Evolutionary conservation across 2,797 vertebrate genomes (phyloP).

Genomic region (Epinephelus malabaricus): DNA sequence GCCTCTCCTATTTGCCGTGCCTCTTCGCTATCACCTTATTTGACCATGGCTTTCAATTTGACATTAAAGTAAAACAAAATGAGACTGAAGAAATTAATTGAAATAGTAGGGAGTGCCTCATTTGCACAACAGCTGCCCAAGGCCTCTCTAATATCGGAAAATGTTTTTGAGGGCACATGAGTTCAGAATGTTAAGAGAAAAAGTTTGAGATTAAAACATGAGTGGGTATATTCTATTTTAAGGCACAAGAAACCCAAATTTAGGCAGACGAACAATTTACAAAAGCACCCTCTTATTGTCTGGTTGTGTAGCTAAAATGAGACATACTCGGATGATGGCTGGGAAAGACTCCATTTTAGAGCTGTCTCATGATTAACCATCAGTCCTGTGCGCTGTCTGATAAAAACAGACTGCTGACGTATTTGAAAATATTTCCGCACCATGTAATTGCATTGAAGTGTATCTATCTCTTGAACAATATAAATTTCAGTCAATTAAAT

Average conservation of each 20-base stretch:
- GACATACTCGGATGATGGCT: slow-evolving; percentile 14
- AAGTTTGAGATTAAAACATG: slow-evolving; percentile 27
- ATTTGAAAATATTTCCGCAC: slow-evolving; percentile 44
- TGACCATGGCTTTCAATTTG: slow-evolving; percentile 57
- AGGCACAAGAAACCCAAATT: slow-evolving; percentile 7
- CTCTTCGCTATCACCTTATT: slow-evolving; percentile 35
- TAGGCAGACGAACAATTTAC: neutral
- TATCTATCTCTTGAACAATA: slow-evolving; percentile 42
- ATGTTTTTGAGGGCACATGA: slow-evolving; percentile 35
- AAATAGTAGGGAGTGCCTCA: slow-evolving; percentile 38
- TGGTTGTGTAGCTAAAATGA: slow-evolving; percentile 27
- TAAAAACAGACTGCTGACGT: slow-evolving; percentile 59
- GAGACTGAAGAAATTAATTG: slow-evolving; percentile 38
- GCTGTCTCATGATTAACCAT: slow-evolving; percentile 40
- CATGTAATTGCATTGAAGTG: slow-evolving; percentile 55
- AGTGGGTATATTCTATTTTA: slow-evolving; percentile 22
- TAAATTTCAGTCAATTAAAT: slow-evolving; percentile 37
- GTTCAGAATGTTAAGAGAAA: slow-evolving; percentile 24
- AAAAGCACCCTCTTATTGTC: slow-evolving; percentile 20
- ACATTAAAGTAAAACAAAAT: slow-evolving; percentile 55
- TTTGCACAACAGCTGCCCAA: slow-evolving; percentile 40
- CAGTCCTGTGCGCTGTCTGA: slow-evolving; percentile 31
- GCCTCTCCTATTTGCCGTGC: slow-evolving; percentile 13
- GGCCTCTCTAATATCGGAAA: slow-evolving; percentile 51
- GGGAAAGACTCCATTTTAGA: slow-evolving; percentile 10